A percentile compares a stretch with the other conserved stretches of the same genome.
These are phyloP conservation scores for Syrista parreyssii DNA, from an alignment of 2,888 invertebrate genomes.

Conservation along the genomic window DNA sequence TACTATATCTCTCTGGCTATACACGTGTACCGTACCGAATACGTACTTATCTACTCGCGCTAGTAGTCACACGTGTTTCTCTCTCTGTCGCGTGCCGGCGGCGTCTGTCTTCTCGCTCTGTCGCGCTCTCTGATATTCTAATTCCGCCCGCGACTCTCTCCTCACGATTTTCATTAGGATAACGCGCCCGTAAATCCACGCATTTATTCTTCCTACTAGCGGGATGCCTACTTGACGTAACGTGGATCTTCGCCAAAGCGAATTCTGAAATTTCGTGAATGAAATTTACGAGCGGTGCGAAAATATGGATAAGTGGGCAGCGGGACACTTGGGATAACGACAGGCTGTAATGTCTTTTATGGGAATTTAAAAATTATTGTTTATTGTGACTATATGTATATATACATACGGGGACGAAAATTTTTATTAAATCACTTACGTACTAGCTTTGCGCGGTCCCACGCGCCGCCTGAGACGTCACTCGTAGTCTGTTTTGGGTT, in stretches of 20 bases:
- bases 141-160: constrained; percentile 34
- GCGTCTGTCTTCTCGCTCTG: constrained; percentile 13
- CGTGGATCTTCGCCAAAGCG: not conserved
- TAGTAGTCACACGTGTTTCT: constrained; percentile 9
- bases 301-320: accelerated
- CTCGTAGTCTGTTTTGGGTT: too few species aligned
- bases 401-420: too few species aligned
- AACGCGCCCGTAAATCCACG: constrained; percentile 52
- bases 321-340: too few species aligned
- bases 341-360: too few species aligned
- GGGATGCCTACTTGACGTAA: not conserved
- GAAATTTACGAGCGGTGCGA: not conserved
- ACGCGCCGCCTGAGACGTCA: too few species aligned
- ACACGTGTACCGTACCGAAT: not conserved
- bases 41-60: not conserved
- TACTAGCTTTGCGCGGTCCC: too few species aligned
- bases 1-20: not conserved
- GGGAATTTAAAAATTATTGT: not conserved
- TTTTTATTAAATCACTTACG: not conserved
- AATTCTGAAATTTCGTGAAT: not conserved
- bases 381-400: too few species aligned
- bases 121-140: constrained; percentile 49
- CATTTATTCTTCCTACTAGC: constrained; percentile 27
- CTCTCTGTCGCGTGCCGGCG: constrained; percentile 7
- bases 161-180: constrained; percentile 59